Conservation (phyloP, 2,888 invertebrate species). For the Calliscelio sp. region DNA sequence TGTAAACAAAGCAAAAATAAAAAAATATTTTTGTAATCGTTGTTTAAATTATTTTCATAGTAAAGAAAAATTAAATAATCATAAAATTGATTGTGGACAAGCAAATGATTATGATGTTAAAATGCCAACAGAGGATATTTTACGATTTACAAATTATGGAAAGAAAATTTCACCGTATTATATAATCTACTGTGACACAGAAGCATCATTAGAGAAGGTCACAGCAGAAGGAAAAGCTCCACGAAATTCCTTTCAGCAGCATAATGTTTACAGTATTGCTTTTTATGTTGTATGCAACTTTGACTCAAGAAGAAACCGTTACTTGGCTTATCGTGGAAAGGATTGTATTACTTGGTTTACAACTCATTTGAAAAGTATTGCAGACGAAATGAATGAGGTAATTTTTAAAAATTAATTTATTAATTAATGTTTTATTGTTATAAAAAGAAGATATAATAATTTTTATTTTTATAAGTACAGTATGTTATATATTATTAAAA, state of each 20-base stretch:
- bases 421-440: too few species aligned
- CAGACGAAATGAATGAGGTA: conserved; percentile 29
- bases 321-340: background rate
- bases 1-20: too few species aligned
- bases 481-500: too few species aligned
- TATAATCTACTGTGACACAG: background rate
- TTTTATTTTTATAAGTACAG: too few species aligned
- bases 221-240: background rate
- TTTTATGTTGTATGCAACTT: conserved; percentile 12
- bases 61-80: background rate
- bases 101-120: too few species aligned
- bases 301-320: background rate
- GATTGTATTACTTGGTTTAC: conserved; percentile 13
- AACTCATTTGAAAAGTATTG: conserved; percentile 5
- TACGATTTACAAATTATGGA: conserved; percentile 12
- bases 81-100: conserved; percentile 11
- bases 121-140: too few species aligned
- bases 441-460: too few species aligned
- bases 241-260: background rate
- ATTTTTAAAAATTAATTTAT: too few species aligned
- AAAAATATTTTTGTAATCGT: background rate
- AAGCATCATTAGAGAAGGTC: background rate
- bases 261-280: background rate
- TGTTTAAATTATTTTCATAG: background rate
- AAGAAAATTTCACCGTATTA: background rate